These are phyloP conservation scores for Dreissena polymorpha DNA, from an alignment of 1,140 invertebrate genomes.

Conservation along the genomic window DNA sequence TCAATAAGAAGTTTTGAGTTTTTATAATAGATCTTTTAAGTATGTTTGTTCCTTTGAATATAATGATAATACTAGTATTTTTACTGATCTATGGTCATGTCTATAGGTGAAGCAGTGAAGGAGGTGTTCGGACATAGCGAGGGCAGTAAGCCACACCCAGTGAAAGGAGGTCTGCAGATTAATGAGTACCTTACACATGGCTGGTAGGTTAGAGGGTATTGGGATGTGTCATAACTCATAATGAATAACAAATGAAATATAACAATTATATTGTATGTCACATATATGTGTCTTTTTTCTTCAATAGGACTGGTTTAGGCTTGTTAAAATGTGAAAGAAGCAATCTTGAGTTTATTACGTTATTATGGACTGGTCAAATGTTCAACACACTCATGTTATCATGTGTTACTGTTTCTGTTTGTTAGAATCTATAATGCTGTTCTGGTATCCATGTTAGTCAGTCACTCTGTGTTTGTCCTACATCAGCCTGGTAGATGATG, in stretches of 20 bases:
- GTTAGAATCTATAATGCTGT: no score
- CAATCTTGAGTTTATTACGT: no score
- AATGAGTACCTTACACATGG: conserved; percentile 92
- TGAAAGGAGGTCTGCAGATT: conserved; percentile 91
- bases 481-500: conserved; percentile 70
- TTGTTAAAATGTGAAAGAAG: no score
- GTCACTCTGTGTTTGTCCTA: no score
- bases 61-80: background rate
- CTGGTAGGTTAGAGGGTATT: conserved; percentile 83
- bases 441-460: no score
- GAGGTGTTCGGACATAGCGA: conserved; percentile 8
- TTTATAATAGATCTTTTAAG: no score
- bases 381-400: no score
- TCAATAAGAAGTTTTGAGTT: no score
- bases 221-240: background rate
- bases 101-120: conserved; percentile 17
- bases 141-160: conserved; percentile 78
- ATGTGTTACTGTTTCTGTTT: no score
- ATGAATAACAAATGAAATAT: background rate
- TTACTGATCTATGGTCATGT: background rate
- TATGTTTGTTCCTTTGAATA: no score
- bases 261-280: background rate
- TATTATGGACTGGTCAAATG: no score
- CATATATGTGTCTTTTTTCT: background rate
- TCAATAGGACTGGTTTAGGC: no score